Conservation (phyloP, 2,113 vertebrate species). For the Naja naja region DNA sequence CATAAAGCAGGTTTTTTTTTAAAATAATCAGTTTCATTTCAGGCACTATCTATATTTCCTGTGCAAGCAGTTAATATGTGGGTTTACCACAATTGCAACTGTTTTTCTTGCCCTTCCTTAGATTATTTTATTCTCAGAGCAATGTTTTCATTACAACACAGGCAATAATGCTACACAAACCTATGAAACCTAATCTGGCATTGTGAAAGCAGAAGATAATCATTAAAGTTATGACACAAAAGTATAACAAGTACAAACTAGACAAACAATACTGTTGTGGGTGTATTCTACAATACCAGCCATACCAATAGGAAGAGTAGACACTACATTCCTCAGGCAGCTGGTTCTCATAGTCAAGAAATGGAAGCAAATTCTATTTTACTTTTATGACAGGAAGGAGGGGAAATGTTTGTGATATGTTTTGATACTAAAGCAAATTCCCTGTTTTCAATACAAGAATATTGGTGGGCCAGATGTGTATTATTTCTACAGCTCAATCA, state of each 20-base stretch:
- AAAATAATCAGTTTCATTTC: constrained; percentile 16
- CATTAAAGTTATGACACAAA: not conserved
- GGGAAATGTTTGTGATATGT: not conserved
- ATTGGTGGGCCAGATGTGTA: not conserved
- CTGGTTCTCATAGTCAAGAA: not conserved
- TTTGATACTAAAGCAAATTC: not conserved
- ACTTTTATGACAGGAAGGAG: not conserved
- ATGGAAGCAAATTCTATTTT: not conserved
- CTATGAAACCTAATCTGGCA: not conserved
- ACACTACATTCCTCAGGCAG: not conserved
- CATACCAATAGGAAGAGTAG: not conserved
- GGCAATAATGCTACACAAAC: not conserved
- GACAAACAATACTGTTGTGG: not conserved
- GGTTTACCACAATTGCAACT: not conserved
- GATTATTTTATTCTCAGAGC: not conserved
- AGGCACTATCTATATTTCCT: constrained; percentile 48
- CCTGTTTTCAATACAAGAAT: not conserved
- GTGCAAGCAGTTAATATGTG: constrained; percentile 16
- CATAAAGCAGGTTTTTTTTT: not conserved
- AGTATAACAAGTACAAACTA: not conserved
- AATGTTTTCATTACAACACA: not conserved
- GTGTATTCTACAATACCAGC: not conserved
- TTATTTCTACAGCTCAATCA: not conserved
- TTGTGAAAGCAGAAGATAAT: not conserved
- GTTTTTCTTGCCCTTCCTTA: constrained; percentile 27